These are phyloP conservation scores for Muntiacus reevesi DNA, from an alignment of 2,113 vertebrate species.

Conservation along the genomic window DNA sequence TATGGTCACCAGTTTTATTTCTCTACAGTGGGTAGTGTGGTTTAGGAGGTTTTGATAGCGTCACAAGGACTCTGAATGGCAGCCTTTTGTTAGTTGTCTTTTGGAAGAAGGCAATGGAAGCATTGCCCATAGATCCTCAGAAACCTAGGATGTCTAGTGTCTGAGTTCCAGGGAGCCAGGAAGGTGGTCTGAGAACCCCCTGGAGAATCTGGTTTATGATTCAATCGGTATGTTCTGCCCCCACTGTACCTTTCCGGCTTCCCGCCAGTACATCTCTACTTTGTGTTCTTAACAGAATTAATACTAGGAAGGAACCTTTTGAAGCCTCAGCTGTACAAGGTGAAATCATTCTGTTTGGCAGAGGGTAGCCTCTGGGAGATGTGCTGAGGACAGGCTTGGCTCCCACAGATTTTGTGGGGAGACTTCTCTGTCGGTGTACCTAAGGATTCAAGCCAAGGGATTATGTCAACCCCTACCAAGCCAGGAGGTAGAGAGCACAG, in stretches of 20 bases:
- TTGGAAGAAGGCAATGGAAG: neutral
- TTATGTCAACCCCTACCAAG: neutral
- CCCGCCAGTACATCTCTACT: neutral
- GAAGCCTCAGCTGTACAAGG: neutral
- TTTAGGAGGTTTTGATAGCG: neutral
- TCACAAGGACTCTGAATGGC: neutral
- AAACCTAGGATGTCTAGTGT: neutral
- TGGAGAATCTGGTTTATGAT: neutral
- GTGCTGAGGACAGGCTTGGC: neutral
- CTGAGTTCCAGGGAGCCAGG: neutral
- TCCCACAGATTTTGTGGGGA: neutral
- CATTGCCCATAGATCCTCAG: neutral
- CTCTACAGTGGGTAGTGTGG: neutral
- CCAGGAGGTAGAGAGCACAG: neutral
- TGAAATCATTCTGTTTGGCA: constrained; percentile 36
- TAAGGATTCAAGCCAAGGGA: constrained; percentile 3
- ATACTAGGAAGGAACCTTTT: neutral
- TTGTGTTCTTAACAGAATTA: neutral
- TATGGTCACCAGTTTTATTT: neutral
- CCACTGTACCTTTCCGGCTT: neutral
- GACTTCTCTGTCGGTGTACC: neutral
- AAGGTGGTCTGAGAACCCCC: rapidly evolving
- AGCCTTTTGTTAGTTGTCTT: neutral
- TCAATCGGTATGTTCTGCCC: neutral
- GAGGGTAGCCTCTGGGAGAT: neutral